Evolutionary conservation across 1,140 invertebrate species (phyloP).

Genomic region (Mylabris phalerata): DNA sequence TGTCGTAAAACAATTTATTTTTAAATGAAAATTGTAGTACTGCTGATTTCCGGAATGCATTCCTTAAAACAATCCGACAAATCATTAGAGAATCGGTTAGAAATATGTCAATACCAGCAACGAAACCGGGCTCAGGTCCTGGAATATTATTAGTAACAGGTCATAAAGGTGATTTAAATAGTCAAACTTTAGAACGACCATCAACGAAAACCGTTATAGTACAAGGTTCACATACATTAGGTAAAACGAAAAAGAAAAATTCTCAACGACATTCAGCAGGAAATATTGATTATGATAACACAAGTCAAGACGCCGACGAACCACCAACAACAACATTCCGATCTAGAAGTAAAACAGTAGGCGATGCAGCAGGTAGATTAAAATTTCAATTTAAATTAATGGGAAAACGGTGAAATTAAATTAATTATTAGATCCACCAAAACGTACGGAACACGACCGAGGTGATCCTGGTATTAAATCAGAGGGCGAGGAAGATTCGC

Average conservation of each 20-base stretch:
- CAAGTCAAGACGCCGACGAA: conserved; percentile 53
- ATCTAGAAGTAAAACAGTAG: conserved; percentile 81
- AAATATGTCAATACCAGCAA: conserved; percentile 88
- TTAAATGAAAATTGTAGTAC: conserved; percentile 57
- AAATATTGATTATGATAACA: conserved; percentile 76
- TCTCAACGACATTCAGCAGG: conserved; percentile 84
- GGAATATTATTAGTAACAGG: conserved; percentile 39
- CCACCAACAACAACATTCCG: conserved; percentile 57
- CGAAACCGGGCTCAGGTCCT: conserved; percentile 52
- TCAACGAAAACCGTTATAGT: conserved; percentile 44
- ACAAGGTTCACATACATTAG: conserved; percentile 63
- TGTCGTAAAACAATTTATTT: not conserved
- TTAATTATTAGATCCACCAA: conserved; percentile 27
- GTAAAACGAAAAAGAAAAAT: conserved; percentile 65
- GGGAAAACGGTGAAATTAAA: conserved; percentile 23
- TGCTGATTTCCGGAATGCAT: conserved; percentile 89
- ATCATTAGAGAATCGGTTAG: conserved; percentile 92
- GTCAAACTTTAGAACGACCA: conserved; percentile 39
- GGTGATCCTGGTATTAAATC: conserved; percentile 73
- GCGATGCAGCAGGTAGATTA: conserved; percentile 63
- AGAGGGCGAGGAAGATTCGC: conserved; percentile 79
- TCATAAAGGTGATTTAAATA: conserved; percentile 38
- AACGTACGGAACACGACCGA: conserved; percentile 46
- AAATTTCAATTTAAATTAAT: no score
- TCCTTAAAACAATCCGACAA: conserved; percentile 92